Evolutionary conservation across 2,797 vertebrate genomes (phyloP).

Genomic region (Kryptopterus vitreolus): DNA sequence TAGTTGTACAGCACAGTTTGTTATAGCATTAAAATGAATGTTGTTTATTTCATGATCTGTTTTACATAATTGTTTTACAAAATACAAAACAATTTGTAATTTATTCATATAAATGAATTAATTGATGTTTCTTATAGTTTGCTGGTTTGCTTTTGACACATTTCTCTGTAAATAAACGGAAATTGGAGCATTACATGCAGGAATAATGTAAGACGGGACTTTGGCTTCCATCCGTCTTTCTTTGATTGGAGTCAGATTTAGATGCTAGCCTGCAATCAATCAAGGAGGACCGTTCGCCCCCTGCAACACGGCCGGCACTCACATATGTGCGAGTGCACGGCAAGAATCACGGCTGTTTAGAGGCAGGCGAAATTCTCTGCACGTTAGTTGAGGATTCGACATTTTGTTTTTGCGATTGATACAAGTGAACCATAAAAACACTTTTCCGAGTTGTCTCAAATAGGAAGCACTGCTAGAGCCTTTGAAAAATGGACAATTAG

Average conservation of each 20-base stretch:
- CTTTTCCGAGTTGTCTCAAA: neutral
- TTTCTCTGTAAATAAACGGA: neutral
- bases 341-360: slow-evolving; percentile 23
- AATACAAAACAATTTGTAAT: neutral
- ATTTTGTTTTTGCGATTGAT: slow-evolving; percentile 18
- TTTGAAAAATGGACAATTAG: neutral
- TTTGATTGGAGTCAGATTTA: slow-evolving; percentile 22
- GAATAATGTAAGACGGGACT: neutral
- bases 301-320: neutral
- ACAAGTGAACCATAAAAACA: neutral
- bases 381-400: neutral
- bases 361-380: slow-evolving; percentile 11
- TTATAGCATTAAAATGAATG: neutral
- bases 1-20: neutral
- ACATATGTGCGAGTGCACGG: slow-evolving; percentile 4
- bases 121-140: neutral
- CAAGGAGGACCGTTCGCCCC: neutral
- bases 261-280: slow-evolving; percentile 31
- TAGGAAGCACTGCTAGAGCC: too few species aligned
- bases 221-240: slow-evolving; percentile 5
- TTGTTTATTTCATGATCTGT: neutral
- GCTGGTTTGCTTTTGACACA: neutral
- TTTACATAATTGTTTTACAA: too few species aligned
- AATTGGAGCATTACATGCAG: neutral
- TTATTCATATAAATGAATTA: neutral